Evolutionary conservation across 2,888 invertebrate species (phyloP).

Genomic region (Athetis lepigone): DNA sequence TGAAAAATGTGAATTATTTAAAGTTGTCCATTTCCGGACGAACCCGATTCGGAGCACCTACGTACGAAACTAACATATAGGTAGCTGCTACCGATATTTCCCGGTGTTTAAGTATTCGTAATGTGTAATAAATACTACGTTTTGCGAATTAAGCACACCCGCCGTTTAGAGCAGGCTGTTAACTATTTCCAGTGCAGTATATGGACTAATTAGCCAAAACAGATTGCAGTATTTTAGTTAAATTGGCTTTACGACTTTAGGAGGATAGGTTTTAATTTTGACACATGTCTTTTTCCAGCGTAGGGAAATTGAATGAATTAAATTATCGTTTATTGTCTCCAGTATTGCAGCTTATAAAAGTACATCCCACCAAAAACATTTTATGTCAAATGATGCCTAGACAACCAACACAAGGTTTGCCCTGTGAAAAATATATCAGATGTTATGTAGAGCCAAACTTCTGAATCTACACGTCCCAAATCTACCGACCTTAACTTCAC

Average conservation of each 20-base stretch:
- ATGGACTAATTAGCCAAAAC: slow-evolving; percentile 28
- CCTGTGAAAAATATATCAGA: too few species aligned
- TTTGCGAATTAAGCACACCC: slow-evolving; percentile 7
- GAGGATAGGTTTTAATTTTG: neutral
- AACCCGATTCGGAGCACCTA: slow-evolving; percentile 31
- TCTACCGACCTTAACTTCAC: too few species aligned
- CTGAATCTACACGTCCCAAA: too few species aligned
- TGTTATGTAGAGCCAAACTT: too few species aligned
- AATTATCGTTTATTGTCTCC: too few species aligned
- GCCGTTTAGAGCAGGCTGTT: slow-evolving; percentile 1
- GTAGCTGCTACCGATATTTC: slow-evolving; percentile 37
- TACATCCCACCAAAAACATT: too few species aligned
- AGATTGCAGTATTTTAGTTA: slow-evolving; percentile 11
- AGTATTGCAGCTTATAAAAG: too few species aligned
- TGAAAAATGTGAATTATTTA: slow-evolving; percentile 52
- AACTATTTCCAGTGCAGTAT: slow-evolving; percentile 10
- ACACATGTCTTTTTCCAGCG: neutral
- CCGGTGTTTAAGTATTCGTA: slow-evolving; percentile 28
- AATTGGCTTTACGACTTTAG: neutral
- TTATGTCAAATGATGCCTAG: too few species aligned
- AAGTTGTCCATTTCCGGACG: slow-evolving; percentile 43
- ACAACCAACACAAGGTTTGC: too few species aligned
- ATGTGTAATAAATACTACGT: slow-evolving; percentile 20
- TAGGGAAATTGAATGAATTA: too few species aligned
- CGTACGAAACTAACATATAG: too few species aligned